phyloP scores from a whole-genome alignment of 1,140 invertebrate species.

The Lepidotrigona ventralis region DNA sequence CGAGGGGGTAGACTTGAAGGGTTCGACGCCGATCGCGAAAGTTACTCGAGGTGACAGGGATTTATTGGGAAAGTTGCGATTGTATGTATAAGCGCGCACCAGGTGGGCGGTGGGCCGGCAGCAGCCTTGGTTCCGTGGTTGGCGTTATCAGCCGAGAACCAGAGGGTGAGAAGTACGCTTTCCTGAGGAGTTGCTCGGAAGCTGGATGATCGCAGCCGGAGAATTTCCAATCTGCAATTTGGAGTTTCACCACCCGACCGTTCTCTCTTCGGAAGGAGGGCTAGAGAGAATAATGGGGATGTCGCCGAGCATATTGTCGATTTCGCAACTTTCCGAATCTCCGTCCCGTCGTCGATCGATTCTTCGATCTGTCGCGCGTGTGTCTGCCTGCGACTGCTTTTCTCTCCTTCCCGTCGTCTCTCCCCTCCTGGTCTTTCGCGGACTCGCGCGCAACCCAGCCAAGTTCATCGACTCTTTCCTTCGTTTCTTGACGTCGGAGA shows the following conservation, averaged over 20 bases:
- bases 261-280: neutral
- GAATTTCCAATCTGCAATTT: constrained; percentile 66
- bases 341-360: neutral
- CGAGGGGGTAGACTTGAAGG: constrained; percentile 32
- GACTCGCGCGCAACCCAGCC: neutral
- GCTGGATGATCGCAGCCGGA: constrained; percentile 41
- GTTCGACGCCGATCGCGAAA: constrained; percentile 52
- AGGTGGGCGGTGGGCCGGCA: constrained; percentile 11
- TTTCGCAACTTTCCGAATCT: constrained; percentile 45
- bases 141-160: constrained; percentile 33
- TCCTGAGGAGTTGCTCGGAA: constrained; percentile 11
- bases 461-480: neutral
- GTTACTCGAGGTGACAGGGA: constrained; percentile 60
- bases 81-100: constrained; percentile 45
- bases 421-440: neutral
- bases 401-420: neutral
- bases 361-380: constrained; percentile 17
- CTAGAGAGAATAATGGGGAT: constrained; percentile 43
- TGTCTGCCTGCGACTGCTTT: neutral
- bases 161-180: constrained; percentile 35
- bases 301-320: constrained; percentile 48
- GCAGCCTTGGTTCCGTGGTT: constrained; percentile 25
- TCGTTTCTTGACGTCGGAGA: neutral
- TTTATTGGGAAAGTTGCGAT: constrained; percentile 63
- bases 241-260: constrained; percentile 49